These are phyloP conservation scores for Fundulus diaphanus DNA, from an alignment of 2,797 vertebrate genomes.

Conservation along the genomic window DNA sequence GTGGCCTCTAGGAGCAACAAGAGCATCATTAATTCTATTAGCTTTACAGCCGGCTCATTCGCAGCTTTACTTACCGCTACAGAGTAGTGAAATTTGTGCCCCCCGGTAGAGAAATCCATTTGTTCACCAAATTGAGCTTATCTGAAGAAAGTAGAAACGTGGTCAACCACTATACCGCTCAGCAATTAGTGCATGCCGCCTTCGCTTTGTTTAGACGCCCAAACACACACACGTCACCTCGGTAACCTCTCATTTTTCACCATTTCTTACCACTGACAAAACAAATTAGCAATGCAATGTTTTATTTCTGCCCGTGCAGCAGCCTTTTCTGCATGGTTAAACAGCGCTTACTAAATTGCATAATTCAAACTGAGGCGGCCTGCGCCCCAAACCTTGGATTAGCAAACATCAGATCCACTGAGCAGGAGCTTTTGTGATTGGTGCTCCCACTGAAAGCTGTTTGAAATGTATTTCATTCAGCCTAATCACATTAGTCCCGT, in stretches of 20 bases:
- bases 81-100: slow-evolving; percentile 43
- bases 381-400: slow-evolving; percentile 31
- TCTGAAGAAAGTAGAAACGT: slow-evolving; percentile 51
- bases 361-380: slow-evolving; percentile 62
- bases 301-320: slow-evolving; percentile 49
- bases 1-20: slow-evolving; percentile 60
- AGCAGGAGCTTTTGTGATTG: slow-evolving; percentile 44
- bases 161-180: slow-evolving; percentile 48
- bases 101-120: slow-evolving; percentile 55
- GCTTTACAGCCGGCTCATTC: slow-evolving; percentile 62
- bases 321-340: slow-evolving; percentile 70
- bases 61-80: slow-evolving; percentile 59
- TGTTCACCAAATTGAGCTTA: slow-evolving; percentile 64
- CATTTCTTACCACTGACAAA: slow-evolving; percentile 46
- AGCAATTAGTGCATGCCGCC: slow-evolving; percentile 55
- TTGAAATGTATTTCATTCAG: slow-evolving; percentile 44
- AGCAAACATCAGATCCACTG: slow-evolving; percentile 44
- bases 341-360: slow-evolving; percentile 57
- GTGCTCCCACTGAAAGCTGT: slow-evolving; percentile 32
- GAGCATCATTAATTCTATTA: slow-evolving; percentile 69
- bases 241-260: slow-evolving; percentile 52
- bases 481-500: slow-evolving; percentile 46
- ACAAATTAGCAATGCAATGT: slow-evolving; percentile 50
- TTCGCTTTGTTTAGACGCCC: slow-evolving; percentile 50
- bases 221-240: not conserved